Base-by-base conservation (phyloP, 2,888 invertebrate genomes). In the Cylloceria caligata region DNA sequence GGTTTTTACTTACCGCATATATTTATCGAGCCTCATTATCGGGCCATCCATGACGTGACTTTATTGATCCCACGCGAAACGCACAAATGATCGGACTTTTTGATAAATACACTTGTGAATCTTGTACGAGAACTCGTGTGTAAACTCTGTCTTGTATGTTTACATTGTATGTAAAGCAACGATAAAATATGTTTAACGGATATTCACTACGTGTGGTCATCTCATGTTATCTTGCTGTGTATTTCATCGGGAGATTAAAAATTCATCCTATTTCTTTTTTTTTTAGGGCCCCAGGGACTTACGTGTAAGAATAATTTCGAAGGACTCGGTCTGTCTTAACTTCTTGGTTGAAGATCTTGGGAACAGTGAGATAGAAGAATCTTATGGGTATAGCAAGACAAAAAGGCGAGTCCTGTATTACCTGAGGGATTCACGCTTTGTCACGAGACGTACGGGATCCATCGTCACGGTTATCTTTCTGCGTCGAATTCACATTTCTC, bases 41-140 rank as follows among this genome's bases (percentile, higher is more conserved):
- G 55, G 55, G 30, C 60, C 30, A 21, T 27, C 52, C 55, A 47
- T 83, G 39, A 83, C 82, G 79, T 83, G 79, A 80, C 82, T 64
- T 16, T 11, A 64, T 64, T 76, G 79, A 76, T 72, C 45, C 45
- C 39, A n/a, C 19, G 21, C 19, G 16, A 21, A 47, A 47, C 27
- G 52, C 64, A 36, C 16, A 16, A 64, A 69, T 21, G 30, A 65
- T 55, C 34, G 6, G 62, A 65, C 69, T 30, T 65, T 34, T 57
- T 13, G 47, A 36, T 62, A 49, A 34, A 72, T 52, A 34, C 13
- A 36, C 30, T 45, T 27, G 13, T 19, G 39, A 27, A 16, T 34
- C 19, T 30, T 34, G 16, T 9, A 19, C 19, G 60, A n/a, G 30
- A 30, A n/a, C n/a, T n/a, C n/a, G n/a, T n/a, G n/a, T n/a, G n/a